Evolutionary conservation across 1,140 invertebrate genomes (phyloP), one percentile per base, ranked within the genome.

Genomic region (Brachionus calyciflorus): DNA sequence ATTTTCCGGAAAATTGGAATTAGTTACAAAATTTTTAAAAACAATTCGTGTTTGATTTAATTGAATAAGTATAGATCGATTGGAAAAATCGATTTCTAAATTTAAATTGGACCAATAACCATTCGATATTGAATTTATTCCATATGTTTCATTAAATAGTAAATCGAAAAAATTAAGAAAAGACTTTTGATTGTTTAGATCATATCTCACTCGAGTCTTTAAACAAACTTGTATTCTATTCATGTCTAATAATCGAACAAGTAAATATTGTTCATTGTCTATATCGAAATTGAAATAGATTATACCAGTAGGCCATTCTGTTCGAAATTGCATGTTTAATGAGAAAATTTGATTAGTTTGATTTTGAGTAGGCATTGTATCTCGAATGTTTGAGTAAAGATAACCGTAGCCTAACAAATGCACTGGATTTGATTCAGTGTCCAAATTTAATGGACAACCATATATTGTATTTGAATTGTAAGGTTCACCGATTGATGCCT

Each of bases 141-240:
- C 30, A 30, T 44, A 65, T 21, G 60, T 44, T 24, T 65, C 60
- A 37, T 73, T 73, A 21, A 73, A 55, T 3, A 33, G 2, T 14
- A 73, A 21, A 51, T 73, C 51, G 28, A 73, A 73, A 51, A 17
- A 73, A 37, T 73, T 73, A 7, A 41, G n/a, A 55, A 73, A 73
- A n/a, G 51, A 44, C 6, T 73, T 49, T 7, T 30, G 26, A 17
- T 51, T 41, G 1, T 30, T 49, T 40, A 40, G 14, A 9, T 73
- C 30, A 33, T 73, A 73, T 19, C 69, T 19, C 17, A 73, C 30
- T 3, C 69, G 44, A 9, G 69, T 51, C 17, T 73, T 73, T 12
- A 73, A 28, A 30, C 33, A 51, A 19, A 73, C 26, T 5, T 73
- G 46, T 1, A 73, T 73, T 55, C 19, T 19, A 28, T 73, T 49